Conservation (phyloP, 2,797 vertebrate genomes). For the Gephyroberyx darwinii region DNA sequence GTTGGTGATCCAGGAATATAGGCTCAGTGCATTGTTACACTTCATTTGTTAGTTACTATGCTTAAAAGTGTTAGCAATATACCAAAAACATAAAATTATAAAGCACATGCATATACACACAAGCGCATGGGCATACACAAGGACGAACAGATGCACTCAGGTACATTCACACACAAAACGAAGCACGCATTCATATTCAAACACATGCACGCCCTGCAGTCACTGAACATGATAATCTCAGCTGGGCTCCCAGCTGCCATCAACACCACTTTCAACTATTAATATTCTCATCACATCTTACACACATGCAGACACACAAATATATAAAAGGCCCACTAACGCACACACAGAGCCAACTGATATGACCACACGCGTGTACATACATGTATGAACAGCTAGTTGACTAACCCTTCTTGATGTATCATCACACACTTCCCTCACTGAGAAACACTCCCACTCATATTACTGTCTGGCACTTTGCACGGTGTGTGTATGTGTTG, state of each 20-base stretch:
- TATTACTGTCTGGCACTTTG: conserved; percentile 3
- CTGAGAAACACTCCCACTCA: neutral
- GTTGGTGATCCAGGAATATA: too few relatives aligned
- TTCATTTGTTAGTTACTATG: too few relatives aligned
- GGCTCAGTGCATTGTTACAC: too few relatives aligned
- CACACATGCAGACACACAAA: conserved; percentile 31
- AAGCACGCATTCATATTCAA: conserved; percentile 14
- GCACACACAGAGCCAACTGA: conserved; percentile 6
- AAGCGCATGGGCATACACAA: neutral
- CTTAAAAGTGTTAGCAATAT: too few relatives aligned
- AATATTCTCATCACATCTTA: conserved; percentile 48
- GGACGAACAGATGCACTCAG: neutral
- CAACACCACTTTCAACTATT: conserved; percentile 6
- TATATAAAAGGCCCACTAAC: conserved; percentile 9
- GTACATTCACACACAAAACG: conserved; percentile 5
- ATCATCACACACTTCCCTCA: conserved; percentile 7
- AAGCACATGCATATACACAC: too few relatives aligned
- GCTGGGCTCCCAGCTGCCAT: conserved; percentile 21
- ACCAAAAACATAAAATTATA: too few relatives aligned
- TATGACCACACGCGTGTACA: conserved; percentile 22
- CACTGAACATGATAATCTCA: conserved; percentile 29
- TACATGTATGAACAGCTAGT: conserved; percentile 34
- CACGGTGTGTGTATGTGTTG: conserved; percentile 13
- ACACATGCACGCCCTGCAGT: conserved; percentile 30
- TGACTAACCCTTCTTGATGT: conserved; percentile 36